Percentiles rank a stretch among this genome's conserved stretches.
Conservation (phyloP, 1,140 invertebrate species). For the Drosophila ambigua region DNA sequence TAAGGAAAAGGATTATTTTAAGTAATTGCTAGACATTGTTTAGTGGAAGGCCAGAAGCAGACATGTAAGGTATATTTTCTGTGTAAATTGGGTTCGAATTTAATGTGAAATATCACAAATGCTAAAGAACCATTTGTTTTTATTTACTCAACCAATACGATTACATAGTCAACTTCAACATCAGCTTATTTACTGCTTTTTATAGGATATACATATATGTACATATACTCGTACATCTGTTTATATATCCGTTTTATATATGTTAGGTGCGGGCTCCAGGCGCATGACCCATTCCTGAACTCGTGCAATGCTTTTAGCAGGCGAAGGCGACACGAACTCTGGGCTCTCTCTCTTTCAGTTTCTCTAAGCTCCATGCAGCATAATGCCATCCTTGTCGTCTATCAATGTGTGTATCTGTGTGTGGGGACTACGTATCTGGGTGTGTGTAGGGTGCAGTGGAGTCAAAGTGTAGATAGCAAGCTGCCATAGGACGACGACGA, state of each 20-base stretch:
- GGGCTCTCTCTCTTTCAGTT: constrained; percentile 57
- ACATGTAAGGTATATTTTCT: constrained; percentile 8
- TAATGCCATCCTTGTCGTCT: constrained; percentile 67
- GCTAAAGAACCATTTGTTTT: constrained; percentile 51
- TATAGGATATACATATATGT: constrained; percentile 21
- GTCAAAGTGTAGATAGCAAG: constrained; percentile 80
- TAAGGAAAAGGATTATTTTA: constrained; percentile 77
- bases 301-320: constrained; percentile 56
- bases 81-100: constrained; percentile 35
- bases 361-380: constrained; percentile 56
- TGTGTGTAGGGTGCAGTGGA: constrained; percentile 56
- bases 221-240: constrained; percentile 36
- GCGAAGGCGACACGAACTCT: constrained; percentile 71
- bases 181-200: constrained; percentile 55
- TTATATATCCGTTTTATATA: constrained; percentile 47
- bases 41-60: constrained; percentile 15
- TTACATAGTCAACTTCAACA: constrained; percentile 17
- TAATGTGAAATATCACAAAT: constrained; percentile 50
- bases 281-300: constrained; percentile 83
- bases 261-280: constrained; percentile 61
- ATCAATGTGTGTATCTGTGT: constrained; percentile 21
- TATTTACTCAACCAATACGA: constrained; percentile 61
- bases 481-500: constrained; percentile 77
- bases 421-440: constrained; percentile 14
- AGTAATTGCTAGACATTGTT: constrained; percentile 77